Evolutionary conservation across 2,113 vertebrate species (phyloP), one percentile per base, ranked within the genome.

Genomic region (Rhizomys pruinosus): DNA sequence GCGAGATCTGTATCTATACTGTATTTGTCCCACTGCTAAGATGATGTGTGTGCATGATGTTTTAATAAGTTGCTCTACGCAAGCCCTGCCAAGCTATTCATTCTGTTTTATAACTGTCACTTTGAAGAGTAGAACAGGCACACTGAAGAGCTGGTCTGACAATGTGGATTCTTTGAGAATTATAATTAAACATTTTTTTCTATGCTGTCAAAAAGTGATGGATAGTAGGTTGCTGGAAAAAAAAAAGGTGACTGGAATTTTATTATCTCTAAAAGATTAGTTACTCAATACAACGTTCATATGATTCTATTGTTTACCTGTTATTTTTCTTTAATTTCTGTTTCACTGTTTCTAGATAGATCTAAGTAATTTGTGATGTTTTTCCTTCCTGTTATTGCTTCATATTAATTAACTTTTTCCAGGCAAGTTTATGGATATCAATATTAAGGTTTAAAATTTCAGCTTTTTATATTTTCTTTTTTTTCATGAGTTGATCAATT

Each of bases 271-370:
- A 39, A 86, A 55, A 81, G 59, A n/a, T 22, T 32, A 97, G 25
- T 29, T 39, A 19, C 47, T 32, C 96, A 15, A 39, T 39, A 23
- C 59, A 80, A 76, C 86, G 84, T 61, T 59, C 80, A 82, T 10
- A 1, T 0, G 47, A 29, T 84, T 95, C 44, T 63, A 47, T 39
- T 93, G 16, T 64, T 71, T 61, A 34, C 61, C 34, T 77, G 81
- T 32, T 15, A 22, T 57, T 1, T 77, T 88, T 93, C 68, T 90
- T 13, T 94, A 79, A 72, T 91, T 94, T 84, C 91, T 96, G 42
- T 85, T 90, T 96, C 0, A 32, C 11, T 95, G 80, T 95, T 90
- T 97, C 85, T 72, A 73, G 66, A 59, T 42, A 84, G 7, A 52
- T 5, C 59, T 57, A n/a, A 68, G 29, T 1, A 6, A 63, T 44